Evolutionary conservation across 1,140 invertebrate species (phyloP), one percentile per base, ranked within the genome.

Genomic region (Teleopsis dalmanni): DNA sequence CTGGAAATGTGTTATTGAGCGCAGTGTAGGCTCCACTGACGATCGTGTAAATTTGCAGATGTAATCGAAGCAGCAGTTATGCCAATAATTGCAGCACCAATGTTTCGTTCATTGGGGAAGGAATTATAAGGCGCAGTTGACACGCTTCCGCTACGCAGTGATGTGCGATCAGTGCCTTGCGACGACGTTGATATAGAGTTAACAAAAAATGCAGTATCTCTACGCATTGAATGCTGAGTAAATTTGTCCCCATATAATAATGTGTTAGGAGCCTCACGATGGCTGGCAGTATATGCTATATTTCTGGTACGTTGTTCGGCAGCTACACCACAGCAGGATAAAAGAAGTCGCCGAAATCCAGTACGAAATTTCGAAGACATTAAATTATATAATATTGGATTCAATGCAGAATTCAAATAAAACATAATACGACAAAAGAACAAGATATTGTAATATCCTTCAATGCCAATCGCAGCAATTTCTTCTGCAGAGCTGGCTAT

Each of bases 321-420:
- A 29, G 7, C n/a, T n/a, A n/a, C 27, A 14, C 61, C 57, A 16
- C 59, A 48, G 22, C 65, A 48, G n/a, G 37, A 47, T 10, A 50
- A 25, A 14, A 54, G 23, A 10, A 87, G 56, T 47, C 76, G 80
- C 16, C 84, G 71, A 60, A 91, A 90, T 2, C 86, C 87, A 9
- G 81, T 80, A 5, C 89, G 76, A 71, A 91, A 92, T 70, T 91
- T 91, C 0, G 85, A 87, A 23, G 86, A 89, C 82, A 89, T 89
- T 7, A 88, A 74, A 67, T 87, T 88, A 71, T 92, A 91, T 9
- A 91, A 73, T 54, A 91, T 88, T 1, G 89, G 89, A 72, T 91
- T 92, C 34, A 91, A 80, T 5, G 87, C 87, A 3, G 87, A 90
- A 65, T 91, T 90, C 22, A 91, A 76, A 72, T 91, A 90, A 16